Percentiles rank a stretch among this genome's conserved stretches.
Conservation (phyloP, 1,140 invertebrate species). For the Agrypnia vestita region DNA sequence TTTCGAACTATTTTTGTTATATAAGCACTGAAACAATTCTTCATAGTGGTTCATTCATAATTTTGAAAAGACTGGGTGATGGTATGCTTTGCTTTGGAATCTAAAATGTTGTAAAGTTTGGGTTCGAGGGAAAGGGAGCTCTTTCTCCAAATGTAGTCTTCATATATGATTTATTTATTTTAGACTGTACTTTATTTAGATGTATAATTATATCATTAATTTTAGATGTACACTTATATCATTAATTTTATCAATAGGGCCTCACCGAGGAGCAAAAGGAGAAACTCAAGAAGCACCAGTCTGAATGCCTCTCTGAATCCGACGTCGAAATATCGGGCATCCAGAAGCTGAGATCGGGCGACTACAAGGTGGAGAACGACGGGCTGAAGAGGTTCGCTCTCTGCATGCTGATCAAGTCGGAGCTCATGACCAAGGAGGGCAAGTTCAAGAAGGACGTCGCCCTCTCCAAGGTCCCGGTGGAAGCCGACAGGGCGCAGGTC, state of each 20-base stretch:
- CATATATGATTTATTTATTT: too few species aligned
- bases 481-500: conserved; percentile 68
- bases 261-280: conserved; percentile 72
- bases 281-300: conserved; percentile 69
- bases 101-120: too few species aligned
- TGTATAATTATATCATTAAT: too few species aligned
- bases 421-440: conserved; percentile 72
- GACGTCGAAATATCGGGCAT: conserved; percentile 55
- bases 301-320: conserved; percentile 67
- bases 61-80: too few species aligned
- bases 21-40: too few species aligned
- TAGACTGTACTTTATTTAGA: too few species aligned
- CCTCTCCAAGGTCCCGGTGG: conserved; percentile 68
- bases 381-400: conserved; percentile 68
- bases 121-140: too few species aligned
- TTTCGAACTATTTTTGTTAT: too few species aligned
- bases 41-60: too few species aligned
- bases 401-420: conserved; percentile 70
- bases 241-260: conserved; percentile 62
- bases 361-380: conserved; percentile 70
- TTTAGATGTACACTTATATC: too few species aligned
- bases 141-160: too few species aligned
- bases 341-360: conserved; percentile 67
- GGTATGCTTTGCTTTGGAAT: too few species aligned
- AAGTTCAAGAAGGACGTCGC: conserved; percentile 72